Evolutionary conservation across 2,888 invertebrate genomes (phyloP).

Genomic region (Nebria brevicollis): DNA sequence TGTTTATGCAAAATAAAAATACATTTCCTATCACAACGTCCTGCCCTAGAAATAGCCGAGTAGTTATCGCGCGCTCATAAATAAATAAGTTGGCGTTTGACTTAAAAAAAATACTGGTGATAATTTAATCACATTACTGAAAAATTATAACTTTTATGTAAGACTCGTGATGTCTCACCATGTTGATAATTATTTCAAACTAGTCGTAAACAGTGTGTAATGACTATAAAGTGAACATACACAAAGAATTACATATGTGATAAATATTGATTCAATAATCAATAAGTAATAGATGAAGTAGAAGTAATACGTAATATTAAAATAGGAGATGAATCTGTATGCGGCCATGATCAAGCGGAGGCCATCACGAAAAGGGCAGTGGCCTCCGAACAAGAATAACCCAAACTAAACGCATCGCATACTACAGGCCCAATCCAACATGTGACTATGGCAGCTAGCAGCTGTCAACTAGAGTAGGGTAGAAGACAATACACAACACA

Average conservation of each 20-base stretch:
- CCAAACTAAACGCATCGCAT: slow-evolving; percentile 22
- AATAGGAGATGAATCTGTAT: slow-evolving; percentile 48
- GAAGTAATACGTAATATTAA: neutral
- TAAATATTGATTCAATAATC: neutral
- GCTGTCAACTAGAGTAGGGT: neutral
- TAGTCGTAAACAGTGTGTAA: neutral
- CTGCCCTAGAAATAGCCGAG: slow-evolving; percentile 39
- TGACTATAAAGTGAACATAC: neutral
- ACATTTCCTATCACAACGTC: neutral
- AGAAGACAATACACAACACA: neutral
- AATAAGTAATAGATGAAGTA: neutral
- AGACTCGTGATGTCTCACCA: slow-evolving; percentile 8
- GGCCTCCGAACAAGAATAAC: slow-evolving; percentile 54
- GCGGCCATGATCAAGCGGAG: slow-evolving; percentile 59
- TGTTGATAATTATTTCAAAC: slow-evolving; percentile 10
- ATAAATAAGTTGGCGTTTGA: slow-evolving; percentile 33
- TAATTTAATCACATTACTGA: slow-evolving; percentile 46
- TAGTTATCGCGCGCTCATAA: slow-evolving; percentile 28
- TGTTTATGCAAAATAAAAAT: slow-evolving; percentile 3
- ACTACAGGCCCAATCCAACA: slow-evolving; percentile 23
- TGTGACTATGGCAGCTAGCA: slow-evolving; percentile 24
- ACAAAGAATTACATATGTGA: neutral
- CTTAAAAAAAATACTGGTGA: slow-evolving; percentile 38
- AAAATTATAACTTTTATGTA: slow-evolving; percentile 40
- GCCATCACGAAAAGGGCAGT: slow-evolving; percentile 64